Evolutionary conservation across 2,113 vertebrate species (phyloP).

Genomic region (Solenodon paradoxus): DNA sequence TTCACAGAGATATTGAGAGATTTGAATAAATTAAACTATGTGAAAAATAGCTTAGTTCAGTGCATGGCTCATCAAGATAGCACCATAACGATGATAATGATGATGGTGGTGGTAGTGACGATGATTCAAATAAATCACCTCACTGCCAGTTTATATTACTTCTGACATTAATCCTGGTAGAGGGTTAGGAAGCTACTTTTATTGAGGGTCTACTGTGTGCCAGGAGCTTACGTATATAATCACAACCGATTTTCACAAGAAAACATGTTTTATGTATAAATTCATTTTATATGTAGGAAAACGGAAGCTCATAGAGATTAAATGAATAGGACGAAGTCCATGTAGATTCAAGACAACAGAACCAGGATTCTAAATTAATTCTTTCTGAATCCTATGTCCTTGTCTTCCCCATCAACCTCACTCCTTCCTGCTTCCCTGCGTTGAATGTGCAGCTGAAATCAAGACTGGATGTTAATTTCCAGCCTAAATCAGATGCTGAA

Average conservation of each 20-base stretch:
- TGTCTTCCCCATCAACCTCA: neutral
- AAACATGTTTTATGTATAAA: neutral
- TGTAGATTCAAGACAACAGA: neutral
- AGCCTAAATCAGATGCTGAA: neutral
- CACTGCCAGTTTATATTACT: slow-evolving; percentile 51
- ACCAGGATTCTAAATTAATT: neutral
- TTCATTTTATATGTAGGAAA: neutral
- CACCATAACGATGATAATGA: neutral
- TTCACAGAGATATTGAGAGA: neutral
- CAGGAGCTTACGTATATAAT: neutral
- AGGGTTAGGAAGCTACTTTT: neutral
- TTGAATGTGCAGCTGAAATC: neutral
- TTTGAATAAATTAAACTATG: neutral
- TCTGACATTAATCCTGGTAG: slow-evolving; percentile 72
- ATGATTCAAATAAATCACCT: neutral
- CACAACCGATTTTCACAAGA: neutral
- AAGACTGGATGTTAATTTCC: neutral
- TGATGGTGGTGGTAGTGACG: neutral
- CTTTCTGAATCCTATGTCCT: neutral
- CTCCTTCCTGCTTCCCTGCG: neutral
- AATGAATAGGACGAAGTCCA: neutral
- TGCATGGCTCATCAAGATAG: neutral
- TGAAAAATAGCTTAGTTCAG: neutral
- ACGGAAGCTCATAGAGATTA: neutral
- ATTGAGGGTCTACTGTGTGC: neutral